Conservation (phyloP, 2,888 invertebrate genomes). For the Netelia inedita region DNA sequence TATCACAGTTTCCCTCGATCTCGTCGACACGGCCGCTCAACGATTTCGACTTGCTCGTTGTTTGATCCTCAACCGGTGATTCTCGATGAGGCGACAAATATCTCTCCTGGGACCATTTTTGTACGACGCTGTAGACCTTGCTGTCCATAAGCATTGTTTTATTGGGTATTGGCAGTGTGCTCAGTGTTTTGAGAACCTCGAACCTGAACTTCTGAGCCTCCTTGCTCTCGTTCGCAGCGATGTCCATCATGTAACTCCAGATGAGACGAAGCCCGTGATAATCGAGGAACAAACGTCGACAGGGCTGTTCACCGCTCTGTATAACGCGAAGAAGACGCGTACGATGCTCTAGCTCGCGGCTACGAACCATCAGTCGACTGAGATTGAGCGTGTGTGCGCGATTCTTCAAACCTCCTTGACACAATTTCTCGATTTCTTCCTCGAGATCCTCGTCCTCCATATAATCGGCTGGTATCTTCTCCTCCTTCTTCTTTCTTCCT, state of each 20-base stretch:
- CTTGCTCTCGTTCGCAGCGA: conserved; percentile 86
- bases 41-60: conserved; percentile 62
- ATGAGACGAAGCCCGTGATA: conserved; percentile 96
- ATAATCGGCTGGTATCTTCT: conserved; percentile 82
- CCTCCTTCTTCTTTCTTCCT: conserved; percentile 83
- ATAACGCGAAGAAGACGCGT: conserved; percentile 92
- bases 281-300: conserved; percentile 94
- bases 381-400: conserved; percentile 95
- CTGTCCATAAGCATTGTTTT: conserved; percentile 97
- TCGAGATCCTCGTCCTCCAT: conserved; percentile 88
- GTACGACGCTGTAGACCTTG: conserved; percentile 93
- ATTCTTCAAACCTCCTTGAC: conserved; percentile 93
- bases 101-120: conserved; percentile 90
- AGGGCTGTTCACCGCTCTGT: conserved; percentile 92
- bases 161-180: conserved; percentile 95
- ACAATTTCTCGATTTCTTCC: conserved; percentile 94
- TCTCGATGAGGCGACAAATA: conserved; percentile 78
- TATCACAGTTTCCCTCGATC: conserved; percentile 74
- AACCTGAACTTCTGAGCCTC: conserved; percentile 84
- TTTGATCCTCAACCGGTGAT: conserved; percentile 81
- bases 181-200: conserved; percentile 92
- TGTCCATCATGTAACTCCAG: conserved; percentile 97
- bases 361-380: conserved; percentile 96
- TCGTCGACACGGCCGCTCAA: conserved; percentile 74
- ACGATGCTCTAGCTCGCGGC: conserved; percentile 92